These are phyloP conservation scores for Drosophila mojavensis DNA, from an alignment of 1,140 invertebrate genomes.

Conservation along the genomic window DNA sequence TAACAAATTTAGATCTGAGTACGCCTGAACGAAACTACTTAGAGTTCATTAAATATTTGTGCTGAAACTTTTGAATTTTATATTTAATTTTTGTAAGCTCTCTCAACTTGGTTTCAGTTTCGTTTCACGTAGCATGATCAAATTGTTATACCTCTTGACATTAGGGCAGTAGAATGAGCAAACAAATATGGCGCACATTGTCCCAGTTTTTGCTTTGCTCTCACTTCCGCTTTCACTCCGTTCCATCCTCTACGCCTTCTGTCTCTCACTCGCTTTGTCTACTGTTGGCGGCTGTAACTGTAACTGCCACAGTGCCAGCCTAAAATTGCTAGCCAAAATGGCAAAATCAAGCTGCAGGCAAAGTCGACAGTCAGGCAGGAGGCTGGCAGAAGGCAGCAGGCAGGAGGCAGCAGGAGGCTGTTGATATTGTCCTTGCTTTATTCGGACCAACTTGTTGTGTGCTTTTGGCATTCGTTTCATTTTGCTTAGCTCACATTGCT, in stretches of 20 bases:
- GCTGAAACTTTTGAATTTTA: too few species aligned
- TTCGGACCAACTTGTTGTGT: conserved; percentile 46
- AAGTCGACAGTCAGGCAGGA: too few species aligned
- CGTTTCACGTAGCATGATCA: not conserved
- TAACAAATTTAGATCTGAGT: too few species aligned
- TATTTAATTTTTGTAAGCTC: too few species aligned
- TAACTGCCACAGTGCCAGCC: conserved; percentile 30
- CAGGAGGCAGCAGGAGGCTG: not conserved
- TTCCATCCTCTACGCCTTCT: not conserved
- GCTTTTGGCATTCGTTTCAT: not conserved
- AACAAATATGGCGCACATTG: conserved; percentile 69
- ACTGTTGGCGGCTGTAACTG: conserved; percentile 39
- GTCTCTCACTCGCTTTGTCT: not conserved
- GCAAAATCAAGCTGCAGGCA: conserved; percentile 61
- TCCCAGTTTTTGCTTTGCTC: conserved; percentile 46
- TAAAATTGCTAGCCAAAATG: conserved; percentile 53
- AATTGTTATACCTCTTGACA: not conserved
- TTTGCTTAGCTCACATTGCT: not conserved
- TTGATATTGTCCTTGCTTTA: conserved; percentile 11
- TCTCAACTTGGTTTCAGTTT: not conserved
- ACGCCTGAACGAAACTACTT: too few species aligned
- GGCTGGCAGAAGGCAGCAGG: too few species aligned
- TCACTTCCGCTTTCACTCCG: not conserved
- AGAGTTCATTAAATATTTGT: accelerated
- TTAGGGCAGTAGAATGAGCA: conserved; percentile 19